These are phyloP conservation scores for Diplolepis rosae DNA, from an alignment of 2,888 invertebrate genomes.

Conservation along the genomic window DNA sequence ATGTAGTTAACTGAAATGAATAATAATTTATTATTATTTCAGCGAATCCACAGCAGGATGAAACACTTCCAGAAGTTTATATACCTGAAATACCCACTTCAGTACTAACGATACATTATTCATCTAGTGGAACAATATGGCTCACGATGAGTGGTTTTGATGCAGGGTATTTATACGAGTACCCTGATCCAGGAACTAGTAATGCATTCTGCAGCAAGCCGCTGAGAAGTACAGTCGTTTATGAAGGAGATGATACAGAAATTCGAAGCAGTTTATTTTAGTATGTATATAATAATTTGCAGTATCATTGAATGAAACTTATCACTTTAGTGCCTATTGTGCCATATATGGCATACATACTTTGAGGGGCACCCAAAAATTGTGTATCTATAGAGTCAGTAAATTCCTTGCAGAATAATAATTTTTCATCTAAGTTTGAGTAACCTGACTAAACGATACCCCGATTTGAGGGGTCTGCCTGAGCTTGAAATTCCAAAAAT, in stretches of 20 bases:
- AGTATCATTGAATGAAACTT: too few species aligned
- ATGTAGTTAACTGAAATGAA: too few species aligned
- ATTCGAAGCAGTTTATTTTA: slow-evolving; percentile 76
- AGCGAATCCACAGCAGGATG: slow-evolving; percentile 78
- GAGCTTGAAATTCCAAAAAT: too few species aligned
- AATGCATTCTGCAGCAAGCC: slow-evolving; percentile 71
- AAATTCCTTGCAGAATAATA: too few species aligned
- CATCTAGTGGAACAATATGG: slow-evolving; percentile 76
- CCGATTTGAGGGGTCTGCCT: too few species aligned
- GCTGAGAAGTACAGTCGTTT: slow-evolving; percentile 73
- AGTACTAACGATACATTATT: slow-evolving; percentile 78
- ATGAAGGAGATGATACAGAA: slow-evolving; percentile 77
- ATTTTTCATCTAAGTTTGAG: too few species aligned
- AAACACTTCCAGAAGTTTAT: slow-evolving; percentile 73
- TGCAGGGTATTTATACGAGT: slow-evolving; percentile 81
- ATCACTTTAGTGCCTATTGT: too few species aligned
- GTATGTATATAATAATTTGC: too few species aligned
- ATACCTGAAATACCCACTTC: slow-evolving; percentile 77
- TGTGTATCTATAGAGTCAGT: too few species aligned
- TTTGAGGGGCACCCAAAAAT: too few species aligned
- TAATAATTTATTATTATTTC: slow-evolving; percentile 43
- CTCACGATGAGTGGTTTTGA: slow-evolving; percentile 80
- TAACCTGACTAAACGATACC: too few species aligned
- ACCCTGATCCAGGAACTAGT: slow-evolving; percentile 57
- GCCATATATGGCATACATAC: too few species aligned